Evolutionary conservation across 2,888 invertebrate species (phyloP), one percentile per base, ranked within the genome.

Genomic region (Limnephilus lunatus): DNA sequence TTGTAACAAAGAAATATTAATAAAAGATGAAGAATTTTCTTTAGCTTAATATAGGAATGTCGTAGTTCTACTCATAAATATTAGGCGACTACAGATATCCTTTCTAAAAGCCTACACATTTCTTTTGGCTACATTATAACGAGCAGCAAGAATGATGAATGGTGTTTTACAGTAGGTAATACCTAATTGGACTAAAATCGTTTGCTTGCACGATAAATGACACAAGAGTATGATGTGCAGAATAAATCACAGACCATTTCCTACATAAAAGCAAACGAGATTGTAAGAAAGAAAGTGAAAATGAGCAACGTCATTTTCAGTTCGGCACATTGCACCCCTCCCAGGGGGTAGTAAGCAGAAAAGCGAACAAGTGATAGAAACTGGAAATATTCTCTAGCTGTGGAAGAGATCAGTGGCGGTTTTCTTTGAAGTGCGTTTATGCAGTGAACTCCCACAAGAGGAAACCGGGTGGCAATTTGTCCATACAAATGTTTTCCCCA

Each of bases 271-370:
- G 31, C 14, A 88, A 88, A 88, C 48, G 85, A 32, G 31, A 53
- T 88, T 53, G 53, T 88, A 53, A 25, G 14, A 14, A 68, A 88
- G 53, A 19, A 25, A 32, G 15, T 31, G 53, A 31, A 88, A 88
- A 88, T 88, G 88, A 88, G 88, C 53, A 88, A 53, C 32, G 88
- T 88, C 53, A 88, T 88, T 88, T 88, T 88, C 88, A 53, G 19
- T 88, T 88, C 88, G 32, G 9, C 31, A 31, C 15, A 68, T 48
- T 15, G 12, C 85, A 12, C 44, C 85, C 5, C 44, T 44, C 14
- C 86, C 3, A 12, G n/a, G 31, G 39, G n/a, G 44, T 25, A 14
- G 39, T 14, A 30, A 30, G 31, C 14, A 82, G 82, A 31, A 88
- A 19, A 32, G 68, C 15, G 53, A 48, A 53, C 53, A 44, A 19